A percentile compares a stretch with the other conserved stretches of the same genome.
Evolutionary conservation across 2,888 invertebrate species (phyloP).

Genomic region (Cylloceria caligata): DNA sequence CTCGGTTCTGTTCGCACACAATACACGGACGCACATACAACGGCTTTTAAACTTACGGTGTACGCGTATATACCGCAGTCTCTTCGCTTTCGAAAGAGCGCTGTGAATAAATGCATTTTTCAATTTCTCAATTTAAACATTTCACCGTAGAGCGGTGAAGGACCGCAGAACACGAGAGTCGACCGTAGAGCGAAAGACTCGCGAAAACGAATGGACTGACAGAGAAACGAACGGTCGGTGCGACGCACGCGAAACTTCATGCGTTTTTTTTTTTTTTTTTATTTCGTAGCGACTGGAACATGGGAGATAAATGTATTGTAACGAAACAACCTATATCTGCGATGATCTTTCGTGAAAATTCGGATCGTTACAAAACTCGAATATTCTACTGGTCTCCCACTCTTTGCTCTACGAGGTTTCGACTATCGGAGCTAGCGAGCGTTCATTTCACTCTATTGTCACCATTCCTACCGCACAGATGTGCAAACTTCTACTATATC

Average conservation of each 20-base stretch:
- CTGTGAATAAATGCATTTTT: slow-evolving; percentile 59
- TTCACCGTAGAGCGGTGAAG: slow-evolving; percentile 29
- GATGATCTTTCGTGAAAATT: too few species aligned
- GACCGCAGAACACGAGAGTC: slow-evolving; percentile 1
- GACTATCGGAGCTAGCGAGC: too few species aligned
- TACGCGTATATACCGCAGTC: slow-evolving; percentile 22
- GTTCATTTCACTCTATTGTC: too few species aligned
- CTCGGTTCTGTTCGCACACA: background rate
- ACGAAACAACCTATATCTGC: too few species aligned
- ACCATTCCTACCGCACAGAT: too few species aligned
- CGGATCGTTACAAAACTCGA: too few species aligned
- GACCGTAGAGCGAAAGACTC: slow-evolving; percentile 43
- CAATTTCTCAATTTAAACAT: slow-evolving; percentile 62
- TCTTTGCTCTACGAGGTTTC: too few species aligned
- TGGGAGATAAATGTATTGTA: background rate
- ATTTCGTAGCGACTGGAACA: slow-evolving; percentile 22
- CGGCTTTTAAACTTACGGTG: slow-evolving; percentile 11
- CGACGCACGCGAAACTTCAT: background rate
- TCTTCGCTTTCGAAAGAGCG: slow-evolving; percentile 13
- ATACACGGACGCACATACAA: background rate
- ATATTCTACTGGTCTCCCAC: too few species aligned
- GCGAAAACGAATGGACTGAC: slow-evolving; percentile 40
- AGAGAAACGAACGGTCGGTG: slow-evolving; percentile 24
- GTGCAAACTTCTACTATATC: too few species aligned
- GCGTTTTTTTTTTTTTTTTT: slow-evolving; percentile 3